phyloP scores from a whole-genome alignment of 2,888 invertebrate genomes.

The Gastrophysa polygoni region DNA sequence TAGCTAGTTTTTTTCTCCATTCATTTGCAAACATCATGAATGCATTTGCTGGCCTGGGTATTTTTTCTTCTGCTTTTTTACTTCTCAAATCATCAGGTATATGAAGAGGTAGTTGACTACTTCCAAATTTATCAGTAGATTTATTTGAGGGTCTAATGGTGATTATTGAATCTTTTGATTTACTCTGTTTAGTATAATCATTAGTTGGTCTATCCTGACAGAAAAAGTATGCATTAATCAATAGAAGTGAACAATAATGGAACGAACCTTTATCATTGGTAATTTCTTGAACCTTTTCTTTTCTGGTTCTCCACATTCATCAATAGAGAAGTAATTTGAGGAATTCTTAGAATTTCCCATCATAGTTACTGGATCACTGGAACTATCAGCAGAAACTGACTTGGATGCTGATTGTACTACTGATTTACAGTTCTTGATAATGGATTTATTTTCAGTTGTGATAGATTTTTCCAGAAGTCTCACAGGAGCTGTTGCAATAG shows the following conservation, averaged over 20 bases:
- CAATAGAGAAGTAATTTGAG: background rate
- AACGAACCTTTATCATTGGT: background rate
- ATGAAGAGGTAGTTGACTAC: background rate
- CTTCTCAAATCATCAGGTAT: background rate
- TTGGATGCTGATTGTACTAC: background rate
- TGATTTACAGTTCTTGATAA: background rate
- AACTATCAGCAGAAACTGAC: background rate
- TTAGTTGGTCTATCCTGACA: background rate
- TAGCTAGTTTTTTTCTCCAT: slow-evolving; percentile 58
- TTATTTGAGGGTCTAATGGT: too few relatives aligned
- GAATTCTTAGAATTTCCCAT: too few relatives aligned
- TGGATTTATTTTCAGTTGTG: background rate
- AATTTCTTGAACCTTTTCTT: background rate
- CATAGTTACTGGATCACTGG: background rate
- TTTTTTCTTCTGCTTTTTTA: background rate
- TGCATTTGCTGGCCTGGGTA: slow-evolving; percentile 59
- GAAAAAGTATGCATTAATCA: too few relatives aligned
- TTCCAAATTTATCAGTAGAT: background rate
- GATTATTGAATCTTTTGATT: background rate
- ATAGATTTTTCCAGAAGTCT: background rate
- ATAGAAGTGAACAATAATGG: too few relatives aligned
- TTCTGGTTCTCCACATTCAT: background rate
- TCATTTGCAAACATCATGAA: slow-evolving; percentile 63
- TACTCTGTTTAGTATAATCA: background rate
- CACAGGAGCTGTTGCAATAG: background rate